Evolutionary conservation across 2,113 vertebrate species (phyloP), one percentile per base, ranked within the genome.

Genomic region (Nerophis lumbriciformis): DNA sequence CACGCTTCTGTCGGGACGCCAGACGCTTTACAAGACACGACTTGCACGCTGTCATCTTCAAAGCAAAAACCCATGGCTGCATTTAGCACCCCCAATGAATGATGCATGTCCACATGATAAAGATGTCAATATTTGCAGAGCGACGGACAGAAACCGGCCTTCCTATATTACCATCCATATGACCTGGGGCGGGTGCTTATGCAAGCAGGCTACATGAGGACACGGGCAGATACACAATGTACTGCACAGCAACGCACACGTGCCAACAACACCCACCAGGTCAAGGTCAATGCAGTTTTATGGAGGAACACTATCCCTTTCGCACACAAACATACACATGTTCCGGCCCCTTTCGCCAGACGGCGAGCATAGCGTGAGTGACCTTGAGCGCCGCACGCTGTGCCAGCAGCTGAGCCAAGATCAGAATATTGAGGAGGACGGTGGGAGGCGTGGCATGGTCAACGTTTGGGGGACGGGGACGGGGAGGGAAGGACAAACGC

Each of bases 181-280:
- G 14, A 64, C 58, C 72, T 57, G 53, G 8, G 60, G 39, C 28
- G 64, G 57, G 65, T 51, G 14, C 59, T 73, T 78, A 62, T 5
- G 61, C 57, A 76, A 73, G 42, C 56, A 53, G 69, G 62, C 65
- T 69, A 80, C 14, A n/a, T 21, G 38, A 66, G 65, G 61, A 68
- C 71, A 66, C 28, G 21, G 1, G 47, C 3, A 15, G 52, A 35
- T 52, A 8, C 4, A 11, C 16, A 51, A 28, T 52, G 51, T 28
- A 52, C 51, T 14, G 48, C 48, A 0, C 51, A 7, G 48, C 48
- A 1, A 15, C 14, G 12, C 15, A 48, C 15, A 48, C 15, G 5
- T 48, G 15, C 15, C 14, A 48, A 48, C 10, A 48, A 6, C 13
- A 1, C 15, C 14, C 14, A 48, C 15, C 5, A 48, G 48, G 1